phyloP scores from a whole-genome alignment of 2,888 invertebrate species.

The Coremacera marginata region DNA sequence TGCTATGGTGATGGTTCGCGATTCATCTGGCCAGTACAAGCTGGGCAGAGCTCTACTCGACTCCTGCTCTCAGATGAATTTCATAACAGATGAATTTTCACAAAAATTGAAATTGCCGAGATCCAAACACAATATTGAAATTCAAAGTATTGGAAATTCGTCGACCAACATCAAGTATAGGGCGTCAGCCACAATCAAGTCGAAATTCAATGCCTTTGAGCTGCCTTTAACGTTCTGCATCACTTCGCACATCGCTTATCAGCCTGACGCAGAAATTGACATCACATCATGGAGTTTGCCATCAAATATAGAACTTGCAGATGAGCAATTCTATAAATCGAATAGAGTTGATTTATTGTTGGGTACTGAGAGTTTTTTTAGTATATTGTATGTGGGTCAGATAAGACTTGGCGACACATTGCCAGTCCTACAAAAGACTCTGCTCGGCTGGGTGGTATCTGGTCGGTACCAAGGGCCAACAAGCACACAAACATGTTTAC shows the following conservation, averaged over 20 bases:
- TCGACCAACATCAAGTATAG: slow-evolving; percentile 32
- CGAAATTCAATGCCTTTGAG: background rate
- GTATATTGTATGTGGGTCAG: slow-evolving; percentile 45
- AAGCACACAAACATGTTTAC: background rate
- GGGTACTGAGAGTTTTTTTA: slow-evolving; percentile 44
- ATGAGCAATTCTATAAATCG: slow-evolving; percentile 8
- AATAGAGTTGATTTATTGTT: slow-evolving; percentile 44
- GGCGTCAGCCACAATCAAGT: background rate
- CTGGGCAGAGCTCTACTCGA: slow-evolving; percentile 43
- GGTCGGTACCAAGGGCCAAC: slow-evolving; percentile 31
- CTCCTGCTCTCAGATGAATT: slow-evolving; percentile 39
- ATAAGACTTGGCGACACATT: slow-evolving; percentile 42
- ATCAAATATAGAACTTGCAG: slow-evolving; percentile 5
- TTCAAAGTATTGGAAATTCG: slow-evolving; percentile 38
- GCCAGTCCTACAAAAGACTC: slow-evolving; percentile 47
- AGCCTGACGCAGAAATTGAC: slow-evolving; percentile 45
- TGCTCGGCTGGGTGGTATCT: too few relatives aligned
- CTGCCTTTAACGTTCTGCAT: slow-evolving; percentile 38
- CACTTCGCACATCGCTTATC: slow-evolving; percentile 46
- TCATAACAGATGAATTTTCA: slow-evolving; percentile 39
- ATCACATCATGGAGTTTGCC: slow-evolving; percentile 44
- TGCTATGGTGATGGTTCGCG: slow-evolving; percentile 41
- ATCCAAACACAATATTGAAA: slow-evolving; percentile 27
- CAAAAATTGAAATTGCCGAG: slow-evolving; percentile 35
- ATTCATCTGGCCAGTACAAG: slow-evolving; percentile 31